Percentiles rank a stretch among this genome's conserved stretches.
Evolutionary conservation across 2,888 invertebrate genomes (phyloP).

Genomic region (Sphaerophoria rueppellii): DNA sequence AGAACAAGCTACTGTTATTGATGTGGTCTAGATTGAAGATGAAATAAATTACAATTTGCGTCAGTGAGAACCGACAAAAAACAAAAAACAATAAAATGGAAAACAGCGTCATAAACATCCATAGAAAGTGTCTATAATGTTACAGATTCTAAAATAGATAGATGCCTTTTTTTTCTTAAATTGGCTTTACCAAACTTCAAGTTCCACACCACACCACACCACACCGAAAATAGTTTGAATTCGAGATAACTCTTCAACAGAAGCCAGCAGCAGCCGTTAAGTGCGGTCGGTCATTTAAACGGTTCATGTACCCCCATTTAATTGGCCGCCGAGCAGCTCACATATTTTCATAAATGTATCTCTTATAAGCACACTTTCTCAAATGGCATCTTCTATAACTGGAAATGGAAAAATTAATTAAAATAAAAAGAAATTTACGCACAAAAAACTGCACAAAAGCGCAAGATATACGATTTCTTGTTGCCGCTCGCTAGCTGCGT

Average conservation of each 20-base stretch:
- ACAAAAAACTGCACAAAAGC: slow-evolving; percentile 55
- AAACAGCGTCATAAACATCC: slow-evolving; percentile 5
- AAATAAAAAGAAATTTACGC: slow-evolving; percentile 72
- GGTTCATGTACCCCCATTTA: slow-evolving; percentile 69
- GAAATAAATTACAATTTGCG: slow-evolving; percentile 23
- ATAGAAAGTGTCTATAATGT: slow-evolving; percentile 31
- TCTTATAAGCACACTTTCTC: slow-evolving; percentile 66
- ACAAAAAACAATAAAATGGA: background rate
- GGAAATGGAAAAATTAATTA: slow-evolving; percentile 69
- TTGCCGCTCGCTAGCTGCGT: background rate
- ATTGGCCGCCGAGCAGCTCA: slow-evolving; percentile 33
- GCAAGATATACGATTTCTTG: slow-evolving; percentile 33
- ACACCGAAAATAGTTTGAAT: background rate
- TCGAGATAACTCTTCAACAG: slow-evolving; percentile 1
- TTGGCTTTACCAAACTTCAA: slow-evolving; percentile 22
- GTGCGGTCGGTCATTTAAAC: slow-evolving; percentile 42
- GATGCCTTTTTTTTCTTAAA: background rate
- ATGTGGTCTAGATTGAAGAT: background rate
- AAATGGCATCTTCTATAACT: slow-evolving; percentile 59
- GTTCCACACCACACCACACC: too few relatives aligned
- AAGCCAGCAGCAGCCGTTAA: background rate
- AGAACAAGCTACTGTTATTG: slow-evolving; percentile 11
- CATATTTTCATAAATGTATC: slow-evolving; percentile 52
- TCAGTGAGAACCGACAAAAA: background rate
- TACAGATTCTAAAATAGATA: slow-evolving; percentile 14